Percentiles rank a stretch among this genome's conserved stretches.
phyloP scores from a whole-genome alignment of 2,888 invertebrate genomes.

The Reticulitermes lucifugus region DNA sequence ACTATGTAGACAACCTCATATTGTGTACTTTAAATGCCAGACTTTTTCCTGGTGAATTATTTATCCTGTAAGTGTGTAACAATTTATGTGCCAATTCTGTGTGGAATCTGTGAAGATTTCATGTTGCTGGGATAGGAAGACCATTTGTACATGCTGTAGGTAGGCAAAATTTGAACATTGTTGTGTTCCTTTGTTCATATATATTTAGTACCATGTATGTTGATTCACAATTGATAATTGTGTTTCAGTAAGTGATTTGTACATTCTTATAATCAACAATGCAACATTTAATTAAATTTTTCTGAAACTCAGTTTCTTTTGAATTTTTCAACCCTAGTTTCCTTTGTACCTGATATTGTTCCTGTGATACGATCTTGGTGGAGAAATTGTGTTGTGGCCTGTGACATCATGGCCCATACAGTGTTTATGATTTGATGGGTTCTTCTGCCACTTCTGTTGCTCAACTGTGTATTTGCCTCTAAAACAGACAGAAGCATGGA shows the following conservation, averaged over 20 bases:
- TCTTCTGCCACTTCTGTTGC: too few relatives aligned
- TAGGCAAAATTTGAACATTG: not conserved
- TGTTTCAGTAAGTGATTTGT: slow-evolving; percentile 11
- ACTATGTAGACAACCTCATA: not conserved
- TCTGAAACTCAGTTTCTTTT: not conserved
- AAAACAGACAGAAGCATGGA: too few relatives aligned
- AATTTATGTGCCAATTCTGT: slow-evolving; percentile 5
- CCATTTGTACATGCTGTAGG: not conserved
- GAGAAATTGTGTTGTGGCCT: too few relatives aligned
- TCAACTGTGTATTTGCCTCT: too few relatives aligned
- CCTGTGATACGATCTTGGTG: too few relatives aligned
- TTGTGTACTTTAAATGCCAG: slow-evolving; percentile 3
- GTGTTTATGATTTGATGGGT: too few relatives aligned
- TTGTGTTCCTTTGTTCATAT: slow-evolving; percentile 14
- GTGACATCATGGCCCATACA: too few relatives aligned
- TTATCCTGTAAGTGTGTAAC: not conserved
- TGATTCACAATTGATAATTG: slow-evolving; percentile 9
- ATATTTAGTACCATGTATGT: slow-evolving; percentile 9
- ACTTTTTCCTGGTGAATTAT: not conserved
- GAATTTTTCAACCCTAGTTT: too few relatives aligned
- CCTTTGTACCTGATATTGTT: too few relatives aligned
- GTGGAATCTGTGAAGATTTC: not conserved
- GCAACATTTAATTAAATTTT: slow-evolving; percentile 6
- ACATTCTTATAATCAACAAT: slow-evolving; percentile 25
- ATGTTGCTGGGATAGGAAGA: not conserved